phyloP scores from a whole-genome alignment of 2,888 invertebrate genomes.

The Ctenicera cuprea region DNA sequence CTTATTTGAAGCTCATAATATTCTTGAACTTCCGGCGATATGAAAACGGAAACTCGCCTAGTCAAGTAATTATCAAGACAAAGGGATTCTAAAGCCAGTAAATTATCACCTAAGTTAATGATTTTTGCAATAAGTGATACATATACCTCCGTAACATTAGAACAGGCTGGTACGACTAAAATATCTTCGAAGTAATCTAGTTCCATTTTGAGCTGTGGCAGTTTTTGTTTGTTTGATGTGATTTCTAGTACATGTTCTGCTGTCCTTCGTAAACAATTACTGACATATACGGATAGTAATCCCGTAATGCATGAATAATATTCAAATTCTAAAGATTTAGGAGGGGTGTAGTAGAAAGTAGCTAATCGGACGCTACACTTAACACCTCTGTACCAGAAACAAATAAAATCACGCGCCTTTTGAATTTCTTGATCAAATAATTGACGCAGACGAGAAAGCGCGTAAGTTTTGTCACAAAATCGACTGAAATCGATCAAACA shows the following conservation, averaged over 20 bases:
- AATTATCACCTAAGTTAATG: conserved; percentile 54
- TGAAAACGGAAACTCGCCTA: conserved; percentile 61
- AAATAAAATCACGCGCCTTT: conserved; percentile 59
- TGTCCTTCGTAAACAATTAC: conserved; percentile 80
- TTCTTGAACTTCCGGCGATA: conserved; percentile 63
- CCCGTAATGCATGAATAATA: conserved; percentile 62
- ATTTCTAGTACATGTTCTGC: conserved; percentile 78
- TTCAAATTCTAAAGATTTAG: not conserved
- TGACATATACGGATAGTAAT: conserved; percentile 78
- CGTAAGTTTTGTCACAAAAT: conserved; percentile 57
- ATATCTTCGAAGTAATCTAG: conserved; percentile 76
- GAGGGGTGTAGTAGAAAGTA: not conserved
- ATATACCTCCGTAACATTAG: conserved; percentile 76
- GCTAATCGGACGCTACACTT: conserved; percentile 41
- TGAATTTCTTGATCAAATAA: conserved; percentile 59
- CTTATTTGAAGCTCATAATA: conserved; percentile 40
- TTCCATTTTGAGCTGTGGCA: conserved; percentile 79
- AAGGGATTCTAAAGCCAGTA: conserved; percentile 60
- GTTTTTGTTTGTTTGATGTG: conserved; percentile 74
- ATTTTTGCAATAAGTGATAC: conserved; percentile 74
- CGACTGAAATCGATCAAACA: conserved; percentile 74
- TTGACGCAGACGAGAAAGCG: conserved; percentile 60
- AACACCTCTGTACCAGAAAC: conserved; percentile 60
- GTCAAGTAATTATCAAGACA: conserved; percentile 58
- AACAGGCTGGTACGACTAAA: conserved; percentile 77